Evolutionary conservation across 2,888 invertebrate genomes (phyloP).

Genomic region (Thumatha senex): DNA sequence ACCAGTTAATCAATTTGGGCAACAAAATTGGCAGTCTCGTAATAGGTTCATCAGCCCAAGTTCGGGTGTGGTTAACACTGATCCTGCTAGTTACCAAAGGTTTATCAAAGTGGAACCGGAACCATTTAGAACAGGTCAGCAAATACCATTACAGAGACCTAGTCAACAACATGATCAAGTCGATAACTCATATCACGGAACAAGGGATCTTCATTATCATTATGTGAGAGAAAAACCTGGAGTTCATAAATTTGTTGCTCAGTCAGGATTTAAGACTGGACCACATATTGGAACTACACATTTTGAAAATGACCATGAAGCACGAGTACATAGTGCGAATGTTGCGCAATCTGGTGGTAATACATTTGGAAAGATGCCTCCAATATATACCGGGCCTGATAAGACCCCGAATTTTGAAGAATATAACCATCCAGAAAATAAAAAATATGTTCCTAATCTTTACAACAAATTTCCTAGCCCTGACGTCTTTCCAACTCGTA

Average conservation of each 20-base stretch:
- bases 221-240: conserved; percentile 3
- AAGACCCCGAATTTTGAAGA: not conserved
- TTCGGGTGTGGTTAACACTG: not conserved
- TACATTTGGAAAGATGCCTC: not conserved
- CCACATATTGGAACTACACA: not conserved
- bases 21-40: conserved; percentile 10
- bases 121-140: conserved; percentile 9
- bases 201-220: conserved; percentile 2
- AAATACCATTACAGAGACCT: not conserved
- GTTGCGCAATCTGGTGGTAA: not conserved
- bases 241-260: conserved; percentile 2
- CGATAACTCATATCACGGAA: not conserved
- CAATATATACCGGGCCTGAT: not conserved
- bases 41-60: conserved; percentile 2
- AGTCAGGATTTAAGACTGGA: not conserved
- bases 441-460: not conserved
- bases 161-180: not conserved
- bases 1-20: conserved; percentile 5
- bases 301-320: conserved; percentile 5
- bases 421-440: not conserved
- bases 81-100: not conserved
- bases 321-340: not conserved
- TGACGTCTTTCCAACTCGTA: not conserved
- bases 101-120: conserved; percentile 7
- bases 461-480: not conserved